These are phyloP conservation scores for Gallinago media DNA, from an alignment of 2,113 vertebrate genomes.

Conservation along the genomic window DNA sequence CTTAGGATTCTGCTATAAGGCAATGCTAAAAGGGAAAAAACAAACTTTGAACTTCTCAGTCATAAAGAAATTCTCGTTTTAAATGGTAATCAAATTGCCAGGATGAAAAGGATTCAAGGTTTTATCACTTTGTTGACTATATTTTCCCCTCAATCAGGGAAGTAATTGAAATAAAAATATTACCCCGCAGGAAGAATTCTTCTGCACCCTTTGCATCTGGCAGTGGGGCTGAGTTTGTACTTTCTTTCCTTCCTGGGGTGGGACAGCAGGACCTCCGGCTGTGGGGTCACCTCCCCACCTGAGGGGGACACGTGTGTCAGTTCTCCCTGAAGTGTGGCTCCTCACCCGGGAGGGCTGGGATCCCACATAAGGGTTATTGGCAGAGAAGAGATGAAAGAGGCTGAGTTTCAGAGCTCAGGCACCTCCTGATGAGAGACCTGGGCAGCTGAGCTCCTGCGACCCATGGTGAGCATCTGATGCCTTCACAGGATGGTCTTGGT, in stretches of 20 bases:
- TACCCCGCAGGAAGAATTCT: neutral
- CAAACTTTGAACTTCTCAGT: constrained; percentile 52
- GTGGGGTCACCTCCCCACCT: neutral
- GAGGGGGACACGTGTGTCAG: fast-evolving
- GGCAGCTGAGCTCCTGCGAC: too few relatives aligned
- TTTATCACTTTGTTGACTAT: neutral
- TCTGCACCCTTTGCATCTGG: neutral
- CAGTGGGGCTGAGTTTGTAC: neutral
- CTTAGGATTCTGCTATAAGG: constrained; percentile 2
- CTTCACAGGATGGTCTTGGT: too few relatives aligned
- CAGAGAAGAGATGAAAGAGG: too few relatives aligned
- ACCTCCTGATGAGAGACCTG: too few relatives aligned
- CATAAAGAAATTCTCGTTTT: constrained; percentile 46
- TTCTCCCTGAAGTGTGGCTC: neutral
- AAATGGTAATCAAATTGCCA: constrained; percentile 47
- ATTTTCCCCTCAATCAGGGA: neutral
- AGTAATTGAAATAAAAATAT: constrained; percentile 22
- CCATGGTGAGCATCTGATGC: too few relatives aligned
- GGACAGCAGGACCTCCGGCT: neutral
- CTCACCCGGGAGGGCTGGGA: neutral
- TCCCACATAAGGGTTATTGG: neutral
- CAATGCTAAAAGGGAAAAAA: constrained; percentile 35
- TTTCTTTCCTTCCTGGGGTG: neutral
- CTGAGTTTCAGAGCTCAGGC: too few relatives aligned
- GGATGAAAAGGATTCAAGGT: constrained; percentile 24